Evolutionary conservation across 2,797 vertebrate species (phyloP).

Genomic region (Muscicapa comitata): DNA sequence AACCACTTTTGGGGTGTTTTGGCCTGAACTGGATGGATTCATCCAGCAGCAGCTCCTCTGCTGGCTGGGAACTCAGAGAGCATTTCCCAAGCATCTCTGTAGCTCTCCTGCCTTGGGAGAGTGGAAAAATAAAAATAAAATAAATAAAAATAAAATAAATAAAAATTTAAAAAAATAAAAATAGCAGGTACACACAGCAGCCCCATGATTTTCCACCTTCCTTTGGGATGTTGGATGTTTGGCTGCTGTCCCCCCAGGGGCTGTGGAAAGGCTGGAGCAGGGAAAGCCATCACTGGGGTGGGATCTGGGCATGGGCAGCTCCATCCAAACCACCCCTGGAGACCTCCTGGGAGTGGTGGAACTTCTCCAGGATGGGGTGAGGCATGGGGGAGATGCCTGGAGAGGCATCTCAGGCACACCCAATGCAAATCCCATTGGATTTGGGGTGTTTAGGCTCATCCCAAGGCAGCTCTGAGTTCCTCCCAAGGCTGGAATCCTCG

Average conservation of each 20-base stretch:
- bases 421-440: not conserved
- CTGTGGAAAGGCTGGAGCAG: not conserved
- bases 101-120: not conserved
- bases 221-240: not conserved
- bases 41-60: not conserved
- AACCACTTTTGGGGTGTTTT: not conserved
- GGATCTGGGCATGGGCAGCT: not conserved
- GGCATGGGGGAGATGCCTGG: accelerated
- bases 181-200: too few species aligned
- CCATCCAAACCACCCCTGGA: not conserved
- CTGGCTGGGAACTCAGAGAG: not conserved
- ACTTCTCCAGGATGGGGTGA: not conserved
- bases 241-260: not conserved
- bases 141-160: not conserved
- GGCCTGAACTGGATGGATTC: not conserved
- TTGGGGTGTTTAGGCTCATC: not conserved
- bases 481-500: not conserved
- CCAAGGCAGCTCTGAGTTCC: not conserved
- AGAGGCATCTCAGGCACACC: not conserved
- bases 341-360: not conserved
- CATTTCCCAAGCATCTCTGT: not conserved
- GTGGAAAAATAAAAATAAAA: not conserved
- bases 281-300: not conserved
- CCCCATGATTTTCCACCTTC: not conserved
- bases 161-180: not conserved